Percentiles rank a stretch among this genome's conserved stretches.
Conservation (phyloP, 2,888 invertebrate species). For the Callosobruchus maculatus region DNA sequence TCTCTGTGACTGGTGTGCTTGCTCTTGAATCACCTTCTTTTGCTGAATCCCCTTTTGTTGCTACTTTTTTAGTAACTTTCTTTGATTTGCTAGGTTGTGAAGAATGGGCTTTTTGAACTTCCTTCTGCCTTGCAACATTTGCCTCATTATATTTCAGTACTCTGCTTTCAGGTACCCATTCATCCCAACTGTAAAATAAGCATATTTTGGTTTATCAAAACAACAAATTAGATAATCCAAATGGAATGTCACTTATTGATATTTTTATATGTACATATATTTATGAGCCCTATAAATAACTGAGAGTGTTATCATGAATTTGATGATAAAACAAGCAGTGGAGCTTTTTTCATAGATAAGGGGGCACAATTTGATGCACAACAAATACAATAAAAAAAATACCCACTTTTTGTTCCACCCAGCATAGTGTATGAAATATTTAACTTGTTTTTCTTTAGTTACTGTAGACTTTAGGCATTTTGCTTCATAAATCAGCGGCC, state of each 20-base stretch:
- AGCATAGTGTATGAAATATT: constrained; percentile 93
- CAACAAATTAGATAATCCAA: too few species aligned
- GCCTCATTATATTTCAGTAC: constrained; percentile 88
- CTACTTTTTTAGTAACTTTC: constrained; percentile 47
- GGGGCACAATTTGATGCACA: too few species aligned
- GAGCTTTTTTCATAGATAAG: background rate
- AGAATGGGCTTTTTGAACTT: constrained; percentile 76
- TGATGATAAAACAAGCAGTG: background rate
- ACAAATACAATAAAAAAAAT: background rate
- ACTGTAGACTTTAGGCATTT: constrained; percentile 85
- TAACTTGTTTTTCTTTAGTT: constrained; percentile 80
- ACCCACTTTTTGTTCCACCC: constrained; percentile 97
- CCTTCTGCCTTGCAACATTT: constrained; percentile 83
- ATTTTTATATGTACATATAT: too few species aligned
- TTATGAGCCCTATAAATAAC: background rate
- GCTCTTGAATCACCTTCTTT: constrained; percentile 59
- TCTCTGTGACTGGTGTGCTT: constrained; percentile 56
- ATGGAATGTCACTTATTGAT: too few species aligned
- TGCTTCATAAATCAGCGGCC: constrained; percentile 93
- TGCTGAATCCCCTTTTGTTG: constrained; percentile 35
- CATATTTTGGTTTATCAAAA: constrained; percentile 1
- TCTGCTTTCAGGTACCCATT: constrained; percentile 88
- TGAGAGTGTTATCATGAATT: background rate
- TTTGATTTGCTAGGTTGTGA: constrained; percentile 65
- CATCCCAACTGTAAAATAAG: constrained; percentile 69